Evolutionary conservation across 2,888 invertebrate species (phyloP).

Genomic region (Cataglyphis rosenhaueri): DNA sequence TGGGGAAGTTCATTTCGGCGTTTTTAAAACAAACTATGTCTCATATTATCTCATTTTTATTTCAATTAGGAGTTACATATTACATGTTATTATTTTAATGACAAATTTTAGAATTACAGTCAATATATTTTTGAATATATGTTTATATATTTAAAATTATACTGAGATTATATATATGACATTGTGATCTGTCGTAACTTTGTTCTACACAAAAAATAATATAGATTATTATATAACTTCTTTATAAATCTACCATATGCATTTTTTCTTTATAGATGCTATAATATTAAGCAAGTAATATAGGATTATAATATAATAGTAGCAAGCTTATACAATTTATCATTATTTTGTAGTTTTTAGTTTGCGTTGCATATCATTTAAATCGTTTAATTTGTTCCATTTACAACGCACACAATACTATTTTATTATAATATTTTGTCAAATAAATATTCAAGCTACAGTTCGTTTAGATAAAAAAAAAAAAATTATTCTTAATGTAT

Average conservation of each 20-base stretch:
- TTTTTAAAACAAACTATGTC: conserved; percentile 50
- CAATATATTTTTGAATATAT: conserved; percentile 54
- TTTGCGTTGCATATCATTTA: conserved; percentile 55
- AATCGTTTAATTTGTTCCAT: conserved; percentile 58
- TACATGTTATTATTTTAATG: conserved; percentile 57
- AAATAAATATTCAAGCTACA: not conserved
- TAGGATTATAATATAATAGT: conserved; percentile 50
- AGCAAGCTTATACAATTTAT: conserved; percentile 32
- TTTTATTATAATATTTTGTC: conserved; percentile 42
- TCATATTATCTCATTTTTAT: conserved; percentile 65
- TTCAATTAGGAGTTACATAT: conserved; percentile 66
- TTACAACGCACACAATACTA: conserved; percentile 55
- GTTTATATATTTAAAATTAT: conserved; percentile 58
- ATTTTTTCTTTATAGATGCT: conserved; percentile 54
- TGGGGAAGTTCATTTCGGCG: conserved; percentile 58
- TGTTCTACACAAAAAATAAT: conserved; percentile 55
- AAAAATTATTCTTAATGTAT: not conserved
- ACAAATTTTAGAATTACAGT: conserved; percentile 61
- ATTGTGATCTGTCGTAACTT: conserved; percentile 44
- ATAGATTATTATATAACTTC: conserved; percentile 45
- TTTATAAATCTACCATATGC: conserved; percentile 51
- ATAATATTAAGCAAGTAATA: conserved; percentile 46
- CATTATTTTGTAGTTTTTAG: conserved; percentile 56
- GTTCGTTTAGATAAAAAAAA: not conserved
- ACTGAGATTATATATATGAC: conserved; percentile 46